Conservation (phyloP, 2,113 vertebrate species). For the Apeltes quadracus region DNA sequence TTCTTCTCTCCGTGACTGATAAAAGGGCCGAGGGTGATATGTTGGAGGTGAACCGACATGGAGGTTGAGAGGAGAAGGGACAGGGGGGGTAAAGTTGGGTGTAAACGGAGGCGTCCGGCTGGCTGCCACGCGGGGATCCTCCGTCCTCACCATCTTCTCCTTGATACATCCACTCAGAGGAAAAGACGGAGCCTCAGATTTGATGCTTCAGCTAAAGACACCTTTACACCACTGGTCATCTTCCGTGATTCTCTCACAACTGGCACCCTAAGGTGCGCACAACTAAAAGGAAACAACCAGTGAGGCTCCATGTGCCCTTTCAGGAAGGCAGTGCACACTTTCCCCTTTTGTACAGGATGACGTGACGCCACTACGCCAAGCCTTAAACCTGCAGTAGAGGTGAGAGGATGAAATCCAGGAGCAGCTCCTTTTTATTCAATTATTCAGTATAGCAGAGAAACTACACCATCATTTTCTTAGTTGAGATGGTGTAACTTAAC, state of each 20-base stretch:
- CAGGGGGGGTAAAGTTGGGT: slow-evolving; percentile 6
- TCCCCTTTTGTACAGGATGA: background rate
- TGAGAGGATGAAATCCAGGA: background rate
- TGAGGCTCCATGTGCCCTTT: background rate
- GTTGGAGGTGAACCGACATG: slow-evolving; percentile 37
- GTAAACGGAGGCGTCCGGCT: slow-evolving; percentile 54
- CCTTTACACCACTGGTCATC: slow-evolving; percentile 15
- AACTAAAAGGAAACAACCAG: background rate
- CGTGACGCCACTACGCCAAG: background rate
- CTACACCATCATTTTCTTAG: background rate
- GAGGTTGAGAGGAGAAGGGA: slow-evolving; percentile 12
- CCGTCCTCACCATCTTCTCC: slow-evolving; percentile 31
- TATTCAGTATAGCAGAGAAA: no score
- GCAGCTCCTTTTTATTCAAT: background rate
- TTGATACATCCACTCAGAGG: slow-evolving; percentile 19
- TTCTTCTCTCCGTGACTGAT: slow-evolving; percentile 66
- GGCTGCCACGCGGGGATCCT: slow-evolving; percentile 12
- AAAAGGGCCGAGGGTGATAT: slow-evolving; percentile 55
- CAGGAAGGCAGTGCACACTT: background rate
- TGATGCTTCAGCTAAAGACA: background rate
- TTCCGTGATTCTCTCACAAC: slow-evolving; percentile 17
- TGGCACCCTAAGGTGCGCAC: background rate
- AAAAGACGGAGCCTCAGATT: no score
- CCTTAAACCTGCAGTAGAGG: background rate
- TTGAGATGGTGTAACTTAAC: no score